These are phyloP conservation scores for Solenodon paradoxus DNA, from an alignment of 2,113 vertebrate species.

Conservation along the genomic window DNA sequence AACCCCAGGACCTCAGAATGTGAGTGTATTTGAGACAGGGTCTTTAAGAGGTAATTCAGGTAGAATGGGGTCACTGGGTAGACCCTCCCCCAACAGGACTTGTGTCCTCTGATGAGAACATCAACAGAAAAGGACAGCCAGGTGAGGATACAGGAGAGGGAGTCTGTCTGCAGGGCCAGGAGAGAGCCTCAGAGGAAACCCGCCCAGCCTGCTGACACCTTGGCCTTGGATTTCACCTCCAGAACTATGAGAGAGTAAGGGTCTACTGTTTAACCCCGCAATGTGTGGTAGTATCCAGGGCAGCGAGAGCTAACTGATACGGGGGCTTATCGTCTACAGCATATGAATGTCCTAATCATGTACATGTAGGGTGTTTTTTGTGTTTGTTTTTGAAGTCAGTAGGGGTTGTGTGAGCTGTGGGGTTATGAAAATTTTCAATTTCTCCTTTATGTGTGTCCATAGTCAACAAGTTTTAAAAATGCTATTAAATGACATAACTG, in stretches of 20 bases:
- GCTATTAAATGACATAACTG: background rate
- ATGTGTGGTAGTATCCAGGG: background rate
- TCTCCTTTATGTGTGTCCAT: background rate
- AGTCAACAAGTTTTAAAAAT: background rate
- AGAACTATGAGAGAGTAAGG: background rate
- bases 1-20: background rate
- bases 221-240: background rate
- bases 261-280: background rate
- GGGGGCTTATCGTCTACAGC: background rate
- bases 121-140: too few species aligned
- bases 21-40: background rate
- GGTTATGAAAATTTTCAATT: background rate
- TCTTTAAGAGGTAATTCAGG: background rate
- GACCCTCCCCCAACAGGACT: background rate
- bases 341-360: background rate
- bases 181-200: background rate
- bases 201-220: background rate
- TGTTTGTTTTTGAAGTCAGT: background rate
- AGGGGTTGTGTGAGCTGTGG: background rate
- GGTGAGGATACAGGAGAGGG: background rate
- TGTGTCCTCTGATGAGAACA: background rate
- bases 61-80: background rate
- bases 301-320: background rate
- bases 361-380: too few species aligned
- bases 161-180: background rate